A percentile compares a stretch with the other conserved stretches of the same genome.
phyloP scores from a whole-genome alignment of 2,888 invertebrate species.

The Strigamia transsilvanica region DNA sequence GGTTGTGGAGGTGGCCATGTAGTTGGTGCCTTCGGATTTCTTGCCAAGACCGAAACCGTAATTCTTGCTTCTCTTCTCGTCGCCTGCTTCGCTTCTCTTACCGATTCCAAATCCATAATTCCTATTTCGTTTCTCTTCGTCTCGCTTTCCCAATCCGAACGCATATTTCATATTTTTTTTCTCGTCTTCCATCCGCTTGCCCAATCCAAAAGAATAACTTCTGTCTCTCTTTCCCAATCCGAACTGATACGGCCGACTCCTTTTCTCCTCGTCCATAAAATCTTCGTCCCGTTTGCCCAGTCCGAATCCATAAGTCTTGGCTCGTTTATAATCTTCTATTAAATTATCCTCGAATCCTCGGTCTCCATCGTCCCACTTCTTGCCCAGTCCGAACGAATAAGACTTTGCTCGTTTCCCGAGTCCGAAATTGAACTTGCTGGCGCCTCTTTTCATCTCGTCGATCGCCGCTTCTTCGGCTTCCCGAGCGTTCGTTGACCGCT shows the following conservation, averaged over 20 bases:
- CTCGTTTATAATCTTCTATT: neutral
- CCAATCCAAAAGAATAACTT: neutral
- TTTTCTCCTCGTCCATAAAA: neutral
- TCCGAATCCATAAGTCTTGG: constrained; percentile 8
- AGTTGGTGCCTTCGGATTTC: neutral
- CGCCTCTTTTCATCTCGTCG: neutral
- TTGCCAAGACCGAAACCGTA: constrained; percentile 46
- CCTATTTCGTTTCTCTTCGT: constrained; percentile 10
- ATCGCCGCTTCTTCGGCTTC: constrained; percentile 18
- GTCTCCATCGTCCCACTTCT: neutral
- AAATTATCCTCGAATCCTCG: neutral
- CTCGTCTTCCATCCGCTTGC: neutral
- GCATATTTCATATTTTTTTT: neutral
- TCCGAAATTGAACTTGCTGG: neutral
- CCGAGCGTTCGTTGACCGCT: neutral
- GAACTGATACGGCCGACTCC: neutral
- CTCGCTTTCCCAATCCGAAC: constrained; percentile 13
- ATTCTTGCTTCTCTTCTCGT: constrained; percentile 32
- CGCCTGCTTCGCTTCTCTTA: neutral
- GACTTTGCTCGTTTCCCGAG: neutral
- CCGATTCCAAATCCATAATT: constrained; percentile 36
- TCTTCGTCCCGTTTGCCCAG: constrained; percentile 14
- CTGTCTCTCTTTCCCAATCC: constrained; percentile 12
- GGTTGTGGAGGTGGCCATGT: neutral
- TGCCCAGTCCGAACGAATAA: constrained; percentile 23